Conservation (phyloP, 2,113 vertebrate species). For the Trogon surrucura region DNA sequence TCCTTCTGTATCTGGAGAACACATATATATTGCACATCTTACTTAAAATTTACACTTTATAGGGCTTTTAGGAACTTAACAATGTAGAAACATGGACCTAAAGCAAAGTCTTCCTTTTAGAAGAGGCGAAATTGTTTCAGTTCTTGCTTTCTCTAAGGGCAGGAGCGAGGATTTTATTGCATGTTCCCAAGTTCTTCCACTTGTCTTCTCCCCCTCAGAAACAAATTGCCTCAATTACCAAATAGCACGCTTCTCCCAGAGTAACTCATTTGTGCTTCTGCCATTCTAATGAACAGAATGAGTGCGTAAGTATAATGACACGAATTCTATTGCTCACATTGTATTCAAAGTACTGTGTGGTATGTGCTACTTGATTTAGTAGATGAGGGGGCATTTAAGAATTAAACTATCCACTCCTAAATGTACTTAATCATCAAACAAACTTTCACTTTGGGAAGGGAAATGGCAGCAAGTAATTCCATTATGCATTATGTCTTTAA, state of each 20-base stretch:
- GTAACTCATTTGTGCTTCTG: constrained; percentile 18
- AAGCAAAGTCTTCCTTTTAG: background rate
- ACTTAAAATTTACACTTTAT: background rate
- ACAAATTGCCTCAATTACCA: background rate
- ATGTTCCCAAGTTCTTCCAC: background rate
- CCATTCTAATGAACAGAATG: background rate
- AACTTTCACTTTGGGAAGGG: constrained; percentile 54
- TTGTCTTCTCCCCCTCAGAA: background rate
- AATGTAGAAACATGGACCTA: background rate
- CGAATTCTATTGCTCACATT: background rate
- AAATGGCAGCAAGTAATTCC: constrained; percentile 31
- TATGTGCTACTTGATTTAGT: background rate
- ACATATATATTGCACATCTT: background rate
- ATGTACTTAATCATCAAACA: constrained; percentile 6
- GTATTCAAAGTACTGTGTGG: background rate
- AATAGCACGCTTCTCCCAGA: background rate
- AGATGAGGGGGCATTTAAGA: background rate
- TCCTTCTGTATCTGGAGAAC: background rate
- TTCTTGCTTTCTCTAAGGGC: background rate
- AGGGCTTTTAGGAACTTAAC: background rate
- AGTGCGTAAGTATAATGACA: background rate
- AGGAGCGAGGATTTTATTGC: background rate
- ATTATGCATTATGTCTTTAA: constrained; percentile 27
- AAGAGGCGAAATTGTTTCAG: background rate
- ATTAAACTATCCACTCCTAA: background rate